Conservation (phyloP, 1,140 invertebrate species). For the Lordiphosa collinella region DNA sequence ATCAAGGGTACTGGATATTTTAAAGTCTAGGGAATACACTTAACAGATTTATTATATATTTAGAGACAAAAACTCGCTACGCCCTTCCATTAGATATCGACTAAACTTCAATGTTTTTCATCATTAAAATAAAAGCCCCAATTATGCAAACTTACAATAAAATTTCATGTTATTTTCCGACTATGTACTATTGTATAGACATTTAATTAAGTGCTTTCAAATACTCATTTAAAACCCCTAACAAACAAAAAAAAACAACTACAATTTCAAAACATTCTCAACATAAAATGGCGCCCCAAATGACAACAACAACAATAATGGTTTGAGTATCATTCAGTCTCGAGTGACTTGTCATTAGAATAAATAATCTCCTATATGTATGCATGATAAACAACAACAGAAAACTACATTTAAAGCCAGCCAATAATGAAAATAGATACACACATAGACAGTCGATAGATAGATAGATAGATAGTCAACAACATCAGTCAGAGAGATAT, state of each 20-base stretch:
- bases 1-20: too few relatives aligned
- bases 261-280: conserved; percentile 25
- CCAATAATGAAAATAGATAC: conserved; percentile 65
- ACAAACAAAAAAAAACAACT: conserved; percentile 2
- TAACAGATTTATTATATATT: too few relatives aligned
- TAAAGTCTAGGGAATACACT: too few relatives aligned
- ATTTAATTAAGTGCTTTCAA: too few relatives aligned
- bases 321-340: conserved; percentile 48
- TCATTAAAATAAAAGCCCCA: too few relatives aligned
- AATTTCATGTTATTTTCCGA: too few relatives aligned
- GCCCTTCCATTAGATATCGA: too few relatives aligned
- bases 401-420: conserved; percentile 52
- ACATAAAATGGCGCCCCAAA: conserved; percentile 40
- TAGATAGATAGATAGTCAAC: conserved; percentile 40
- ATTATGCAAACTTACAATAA: too few relatives aligned
- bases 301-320: conserved; percentile 23
- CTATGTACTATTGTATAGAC: too few relatives aligned
- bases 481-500: conserved; percentile 59
- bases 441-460: conserved; percentile 33
- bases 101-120: too few relatives aligned
- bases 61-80: too few relatives aligned
- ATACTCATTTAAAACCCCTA: too few relatives aligned
- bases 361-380: conserved; percentile 33
- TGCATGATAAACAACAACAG: background rate
- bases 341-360: conserved; percentile 53